These are phyloP conservation scores for Melanchra persicariae DNA, from an alignment of 2,888 invertebrate species.

Conservation along the genomic window DNA sequence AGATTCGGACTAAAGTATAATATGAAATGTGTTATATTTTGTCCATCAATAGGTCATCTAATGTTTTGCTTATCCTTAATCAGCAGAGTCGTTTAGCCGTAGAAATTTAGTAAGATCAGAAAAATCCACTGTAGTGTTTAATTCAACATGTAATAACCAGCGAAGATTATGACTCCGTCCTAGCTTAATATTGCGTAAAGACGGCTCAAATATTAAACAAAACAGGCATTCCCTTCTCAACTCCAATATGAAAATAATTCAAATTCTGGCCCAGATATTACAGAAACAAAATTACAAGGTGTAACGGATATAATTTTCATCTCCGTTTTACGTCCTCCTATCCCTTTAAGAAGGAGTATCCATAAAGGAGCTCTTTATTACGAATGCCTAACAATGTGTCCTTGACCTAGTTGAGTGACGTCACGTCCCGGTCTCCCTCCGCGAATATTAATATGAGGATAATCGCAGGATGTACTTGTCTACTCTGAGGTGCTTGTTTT, in stretches of 20 bases:
- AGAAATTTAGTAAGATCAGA: not conserved
- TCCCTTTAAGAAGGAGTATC: constrained; percentile 25
- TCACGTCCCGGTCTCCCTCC: constrained; percentile 36
- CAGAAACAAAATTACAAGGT: constrained; percentile 30
- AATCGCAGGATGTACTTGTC: constrained; percentile 26
- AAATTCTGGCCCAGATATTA: constrained; percentile 12
- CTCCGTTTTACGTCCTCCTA: constrained; percentile 29
- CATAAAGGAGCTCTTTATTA: constrained; percentile 57
- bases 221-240: not conserved
- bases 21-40: no score
- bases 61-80: no score
- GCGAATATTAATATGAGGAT: constrained; percentile 58
- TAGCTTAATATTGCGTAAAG: constrained; percentile 1
- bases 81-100: no score
- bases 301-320: constrained; percentile 38
- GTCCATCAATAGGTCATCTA: no score
- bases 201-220: constrained; percentile 2
- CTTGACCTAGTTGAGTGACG: constrained; percentile 57
- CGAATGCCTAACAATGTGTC: constrained; percentile 36
- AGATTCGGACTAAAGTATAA: no score
- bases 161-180: not conserved
- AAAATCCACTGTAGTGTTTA: not conserved
- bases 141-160: not conserved
- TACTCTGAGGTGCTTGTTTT: constrained; percentile 6
- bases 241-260: constrained; percentile 19